Base-by-base conservation (phyloP, 2,888 invertebrate genomes). In the Endomychus coccineus region DNA sequence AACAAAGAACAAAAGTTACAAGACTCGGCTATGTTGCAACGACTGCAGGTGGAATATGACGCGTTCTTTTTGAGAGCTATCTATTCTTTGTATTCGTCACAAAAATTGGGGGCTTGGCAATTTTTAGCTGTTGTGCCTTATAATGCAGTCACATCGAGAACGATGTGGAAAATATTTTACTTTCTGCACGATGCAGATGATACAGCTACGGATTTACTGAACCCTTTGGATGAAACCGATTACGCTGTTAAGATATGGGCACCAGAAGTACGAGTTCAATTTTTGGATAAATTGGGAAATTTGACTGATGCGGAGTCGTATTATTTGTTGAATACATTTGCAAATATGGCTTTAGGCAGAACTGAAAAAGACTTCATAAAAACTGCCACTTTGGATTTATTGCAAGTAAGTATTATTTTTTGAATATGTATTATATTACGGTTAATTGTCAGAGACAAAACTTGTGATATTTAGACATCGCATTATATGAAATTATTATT, bases 61-160 rank as follows among this genome's bases (percentile, higher is more conserved):
- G 73, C 78, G 4, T 76, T 87, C 47, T 75, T 88, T 39, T 58
- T 81, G 17, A 71, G 80, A 34, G 77, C 83, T 1, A 78, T 79
- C 19, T 70, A 75, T 37, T 78, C 75, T 46, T 75, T 87, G 38
- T 80, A 83, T 55, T 73, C 76, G 2, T 79, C 82, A 0, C 76
- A 79, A 28, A 78, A 79, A 55, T 68, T 83, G 42, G 83, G 83
- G 5, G 80, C 83, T 2, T 84, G 86, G 82, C 86, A 88, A 60
- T 87, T 85, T 66, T 73, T 87, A 49, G 80, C 84, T 9, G 78
- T 80, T 12, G 69, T 86, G 48, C 85, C 87, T 0, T 83, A 78
- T 54, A 66, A 71, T 42, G 66, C 71, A 28, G 70, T 81, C 16
- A 73, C 78, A 6, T 56, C 69, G 1, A 62, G 66, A 29, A 71